Base-by-base conservation (phyloP, 2,888 invertebrate species). In the Esperia sulphurella region DNA sequence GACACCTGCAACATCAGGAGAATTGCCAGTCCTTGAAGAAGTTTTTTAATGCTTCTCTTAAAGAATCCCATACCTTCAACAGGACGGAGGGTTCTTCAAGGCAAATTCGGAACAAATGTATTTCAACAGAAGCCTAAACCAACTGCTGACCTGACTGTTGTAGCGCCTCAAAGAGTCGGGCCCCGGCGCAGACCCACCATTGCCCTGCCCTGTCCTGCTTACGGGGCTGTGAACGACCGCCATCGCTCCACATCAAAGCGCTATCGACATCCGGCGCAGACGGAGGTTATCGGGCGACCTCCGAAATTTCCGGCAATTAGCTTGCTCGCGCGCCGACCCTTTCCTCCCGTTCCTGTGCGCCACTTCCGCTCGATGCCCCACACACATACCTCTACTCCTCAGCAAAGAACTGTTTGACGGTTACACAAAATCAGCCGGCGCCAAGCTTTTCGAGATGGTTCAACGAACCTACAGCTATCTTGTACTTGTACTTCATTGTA, bases 231-330 rank as follows among this genome's bases (percentile, higher is more conserved):
- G 35, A 65, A 68, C 79, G 35, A 78, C 75, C 76, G 81, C 75
- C 71, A 75, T 65, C 77, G 79, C 76, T 63, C 68, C 71, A 82
- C 86, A 83, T 84, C 84, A 83, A 85, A 86, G 84, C 74, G 69
- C 78, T 83, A 84, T 86, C 88, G 79, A 74, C 77, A 84, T 88
- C 87, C 88, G 86, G 84, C 68, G 79, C 63, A 71, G 73, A 65
- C 75, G 73, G 73, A 82, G 80, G 84, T 85, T 86, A 87, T 87
- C 86, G 77, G 75, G 76, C 80, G 85, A 81, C 83, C 86, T 81
- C 83, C 85, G 79, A 83, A 86, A 86, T 73, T 81, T 81, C 82
- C 76, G 77, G 78, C 85, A 86, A 85, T 84, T 85, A 79, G 70
- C 73, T 68, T 68, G 68, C 67, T 69, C 67, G 67, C 61, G 68